Evolutionary conservation across 30 jellyfish, hydroid and myxozoan genomes (phyloP).

Genomic region (Hydra vulgaris): DNA sequence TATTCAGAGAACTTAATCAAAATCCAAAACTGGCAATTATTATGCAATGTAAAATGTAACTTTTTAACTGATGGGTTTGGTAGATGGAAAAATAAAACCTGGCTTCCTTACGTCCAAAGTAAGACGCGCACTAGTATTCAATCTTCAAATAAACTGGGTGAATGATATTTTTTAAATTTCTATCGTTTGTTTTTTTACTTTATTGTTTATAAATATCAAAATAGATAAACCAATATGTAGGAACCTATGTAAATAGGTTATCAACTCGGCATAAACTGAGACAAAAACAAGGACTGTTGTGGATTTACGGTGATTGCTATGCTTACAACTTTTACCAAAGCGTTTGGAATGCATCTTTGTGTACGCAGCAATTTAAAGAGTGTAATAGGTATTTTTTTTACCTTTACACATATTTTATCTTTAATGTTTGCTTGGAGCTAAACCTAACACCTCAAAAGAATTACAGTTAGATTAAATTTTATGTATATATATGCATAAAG

Average conservation of each 20-base stretch:
- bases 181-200: no score
- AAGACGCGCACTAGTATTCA: background rate
- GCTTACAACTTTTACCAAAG: conserved; percentile 62
- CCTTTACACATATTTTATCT: no score
- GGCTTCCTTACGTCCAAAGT: conserved; percentile 58
- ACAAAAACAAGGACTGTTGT: conserved; percentile 27
- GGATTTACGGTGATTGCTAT: conserved; percentile 84
- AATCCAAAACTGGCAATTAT: conserved; percentile 37
- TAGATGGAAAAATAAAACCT: conserved; percentile 50
- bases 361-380: conserved; percentile 36
- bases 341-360: conserved; percentile 50
- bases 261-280: conserved; percentile 15
- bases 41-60: conserved; percentile 50
- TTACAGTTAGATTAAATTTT: no score
- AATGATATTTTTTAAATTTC: no score
- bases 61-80: conserved; percentile 88
- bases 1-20: conserved; percentile 35
- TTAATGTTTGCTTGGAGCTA: no score
- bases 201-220: background rate
- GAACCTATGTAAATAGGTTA: background rate
- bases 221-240: background rate
- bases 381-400: conserved; percentile 53
- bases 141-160: no score
- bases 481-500: no score
- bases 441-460: no score